phyloP scores from a whole-genome alignment of 2,113 vertebrate genomes.

The Oryzias melastigma region DNA sequence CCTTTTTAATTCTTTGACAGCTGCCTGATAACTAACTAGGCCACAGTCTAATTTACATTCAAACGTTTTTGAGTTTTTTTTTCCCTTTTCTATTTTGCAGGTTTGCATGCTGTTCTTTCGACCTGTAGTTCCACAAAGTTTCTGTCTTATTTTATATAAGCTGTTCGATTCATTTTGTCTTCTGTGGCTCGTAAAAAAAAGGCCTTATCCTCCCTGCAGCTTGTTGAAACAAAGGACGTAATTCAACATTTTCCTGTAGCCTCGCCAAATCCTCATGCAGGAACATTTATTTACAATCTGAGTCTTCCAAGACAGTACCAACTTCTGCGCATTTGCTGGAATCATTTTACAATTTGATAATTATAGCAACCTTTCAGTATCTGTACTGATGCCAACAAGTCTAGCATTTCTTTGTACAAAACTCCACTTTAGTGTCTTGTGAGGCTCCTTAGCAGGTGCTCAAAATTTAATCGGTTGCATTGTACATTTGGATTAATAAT shows the following conservation, averaged over 20 bases:
- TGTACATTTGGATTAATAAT: too few relatives aligned
- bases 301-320: conserved; percentile 34
- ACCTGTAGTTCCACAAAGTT: conserved; percentile 22
- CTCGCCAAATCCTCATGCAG: conserved; percentile 43
- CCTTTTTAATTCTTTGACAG: conserved; percentile 54
- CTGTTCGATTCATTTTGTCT: conserved; percentile 1
- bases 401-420: too few relatives aligned
- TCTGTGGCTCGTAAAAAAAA: conserved; percentile 23
- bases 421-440: too few relatives aligned
- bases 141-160: conserved; percentile 7
- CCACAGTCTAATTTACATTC: conserved; percentile 24
- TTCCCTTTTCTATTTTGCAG: conserved; percentile 11
- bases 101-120: conserved; percentile 11
- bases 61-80: conserved; percentile 12
- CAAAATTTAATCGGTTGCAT: too few relatives aligned
- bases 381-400: conserved; percentile 10
- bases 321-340: conserved; percentile 20
- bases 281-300: conserved; percentile 22
- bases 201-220: conserved; percentile 35
- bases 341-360: neutral
- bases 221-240: conserved; percentile 60
- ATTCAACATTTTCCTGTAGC: conserved; percentile 67
- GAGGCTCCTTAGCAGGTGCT: too few relatives aligned
- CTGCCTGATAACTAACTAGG: conserved; percentile 47
- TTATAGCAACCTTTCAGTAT: neutral